Percentiles rank a stretch among this genome's conserved stretches.
phyloP scores from a whole-genome alignment of 2,113 vertebrate species.

The Aptenodytes patagonicus region DNA sequence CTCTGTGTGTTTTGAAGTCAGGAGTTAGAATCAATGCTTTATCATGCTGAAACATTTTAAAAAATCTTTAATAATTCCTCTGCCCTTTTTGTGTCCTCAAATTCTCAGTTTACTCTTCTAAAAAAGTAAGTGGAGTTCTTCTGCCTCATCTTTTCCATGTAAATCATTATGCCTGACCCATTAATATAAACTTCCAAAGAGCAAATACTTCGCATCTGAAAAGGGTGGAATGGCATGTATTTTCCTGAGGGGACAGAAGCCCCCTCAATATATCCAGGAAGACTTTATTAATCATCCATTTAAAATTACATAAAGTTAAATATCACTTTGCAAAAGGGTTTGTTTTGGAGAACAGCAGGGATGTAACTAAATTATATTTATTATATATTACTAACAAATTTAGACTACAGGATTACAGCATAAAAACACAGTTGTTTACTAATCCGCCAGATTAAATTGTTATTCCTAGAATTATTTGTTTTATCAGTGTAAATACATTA shows the following conservation, averaged over 20 bases:
- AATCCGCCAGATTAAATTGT: neutral
- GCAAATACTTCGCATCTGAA: slow-evolving; percentile 2
- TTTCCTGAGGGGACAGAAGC: neutral
- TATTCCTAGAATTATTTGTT: neutral
- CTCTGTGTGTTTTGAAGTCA: neutral
- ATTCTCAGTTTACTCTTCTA: neutral
- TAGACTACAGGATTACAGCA: neutral
- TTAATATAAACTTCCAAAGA: slow-evolving; percentile 21
- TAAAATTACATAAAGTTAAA: neutral
- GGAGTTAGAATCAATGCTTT: neutral
- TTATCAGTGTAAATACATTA: neutral
- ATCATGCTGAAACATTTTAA: neutral
- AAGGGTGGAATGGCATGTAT: neutral
- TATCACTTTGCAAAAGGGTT: neutral
- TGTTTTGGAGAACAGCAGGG: neutral
- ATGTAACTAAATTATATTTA: neutral
- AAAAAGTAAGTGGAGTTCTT: neutral
- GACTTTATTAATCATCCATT: neutral
- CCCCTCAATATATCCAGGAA: neutral
- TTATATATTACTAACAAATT: neutral
- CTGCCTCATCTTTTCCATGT: slow-evolving; percentile 1
- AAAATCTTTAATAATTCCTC: neutral
- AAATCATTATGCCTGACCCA: neutral
- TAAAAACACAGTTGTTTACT: neutral
- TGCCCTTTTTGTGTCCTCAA: neutral